Percentiles rank a stretch among this genome's conserved stretches.
Conservation (phyloP, 2,888 invertebrate genomes). For the Idaea biselata region DNA sequence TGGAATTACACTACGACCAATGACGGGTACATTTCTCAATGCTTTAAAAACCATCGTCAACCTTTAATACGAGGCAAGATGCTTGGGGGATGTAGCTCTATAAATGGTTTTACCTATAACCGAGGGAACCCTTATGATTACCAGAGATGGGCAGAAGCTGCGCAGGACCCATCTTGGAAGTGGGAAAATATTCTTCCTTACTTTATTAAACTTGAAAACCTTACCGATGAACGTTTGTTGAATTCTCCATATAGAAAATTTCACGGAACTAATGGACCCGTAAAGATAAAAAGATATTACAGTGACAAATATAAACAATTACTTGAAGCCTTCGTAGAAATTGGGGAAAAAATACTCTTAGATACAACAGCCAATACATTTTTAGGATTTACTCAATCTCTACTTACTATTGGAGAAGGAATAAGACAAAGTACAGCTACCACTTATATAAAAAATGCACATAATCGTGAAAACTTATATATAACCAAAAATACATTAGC, state of each 20-base stretch:
- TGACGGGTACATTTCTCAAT: not conserved
- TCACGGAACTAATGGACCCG: slow-evolving; percentile 55
- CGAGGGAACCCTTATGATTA: slow-evolving; percentile 39
- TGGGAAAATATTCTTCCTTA: slow-evolving; percentile 39
- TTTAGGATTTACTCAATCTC: slow-evolving; percentile 61
- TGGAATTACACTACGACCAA: not conserved
- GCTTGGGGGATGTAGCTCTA: slow-evolving; percentile 45
- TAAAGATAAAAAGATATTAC: not conserved
- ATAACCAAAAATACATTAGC: slow-evolving; percentile 65
- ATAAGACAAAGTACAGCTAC: slow-evolving; percentile 65
- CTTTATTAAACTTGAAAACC: slow-evolving; percentile 43
- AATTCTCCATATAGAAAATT: slow-evolving; percentile 26
- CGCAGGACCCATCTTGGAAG: slow-evolving; percentile 35
- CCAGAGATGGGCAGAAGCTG: slow-evolving; percentile 35
- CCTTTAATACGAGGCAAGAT: not conserved
- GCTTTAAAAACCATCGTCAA: not conserved
- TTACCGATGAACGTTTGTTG: slow-evolving; percentile 28
- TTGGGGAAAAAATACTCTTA: slow-evolving; percentile 50
- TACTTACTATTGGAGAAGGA: slow-evolving; percentile 63
- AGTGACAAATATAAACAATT: not conserved
- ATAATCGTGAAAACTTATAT: slow-evolving; percentile 43
- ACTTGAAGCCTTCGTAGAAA: slow-evolving; percentile 54
- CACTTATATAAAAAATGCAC: slow-evolving; percentile 57
- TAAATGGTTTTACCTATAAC: slow-evolving; percentile 36
- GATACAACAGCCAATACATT: slow-evolving; percentile 52